A percentile compares a stretch with the other conserved stretches of the same genome.
These are phyloP conservation scores for Hystrix cristata DNA, from an alignment of 2,113 vertebrate species.

Conservation along the genomic window DNA sequence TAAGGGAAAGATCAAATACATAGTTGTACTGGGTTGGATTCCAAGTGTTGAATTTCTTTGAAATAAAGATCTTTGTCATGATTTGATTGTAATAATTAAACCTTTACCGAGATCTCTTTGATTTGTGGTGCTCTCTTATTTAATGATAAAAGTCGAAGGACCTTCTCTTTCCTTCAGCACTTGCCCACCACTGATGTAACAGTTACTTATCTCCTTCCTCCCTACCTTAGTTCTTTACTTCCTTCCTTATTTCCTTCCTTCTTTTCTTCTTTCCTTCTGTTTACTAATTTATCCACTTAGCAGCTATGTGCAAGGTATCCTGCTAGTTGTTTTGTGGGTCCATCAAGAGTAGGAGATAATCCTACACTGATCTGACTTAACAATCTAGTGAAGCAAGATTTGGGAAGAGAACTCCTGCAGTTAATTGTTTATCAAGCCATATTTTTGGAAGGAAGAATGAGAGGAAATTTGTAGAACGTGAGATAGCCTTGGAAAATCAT, in stretches of 20 bases:
- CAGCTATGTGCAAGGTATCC: neutral
- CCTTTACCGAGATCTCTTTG: neutral
- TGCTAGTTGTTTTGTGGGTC: neutral
- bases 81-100: slow-evolving; percentile 38
- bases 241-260: neutral
- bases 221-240: neutral
- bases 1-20: neutral
- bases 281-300: neutral
- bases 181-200: neutral
- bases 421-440: neutral
- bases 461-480: slow-evolving; percentile 35
- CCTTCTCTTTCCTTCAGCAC: neutral
- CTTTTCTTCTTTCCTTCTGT: neutral
- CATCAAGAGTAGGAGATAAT: neutral
- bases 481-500: neutral
- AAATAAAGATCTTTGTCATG: slow-evolving; percentile 16
- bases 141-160: neutral
- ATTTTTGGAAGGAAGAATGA: slow-evolving; percentile 22
- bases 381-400: neutral
- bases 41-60: neutral
- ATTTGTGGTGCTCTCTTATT: neutral
- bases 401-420: neutral
- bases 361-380: neutral
- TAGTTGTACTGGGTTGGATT: neutral
- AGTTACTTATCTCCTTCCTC: neutral